These are phyloP conservation scores for Ictalurus furcatus DNA, from an alignment of 2,113 vertebrate genomes.

Conservation along the genomic window DNA sequence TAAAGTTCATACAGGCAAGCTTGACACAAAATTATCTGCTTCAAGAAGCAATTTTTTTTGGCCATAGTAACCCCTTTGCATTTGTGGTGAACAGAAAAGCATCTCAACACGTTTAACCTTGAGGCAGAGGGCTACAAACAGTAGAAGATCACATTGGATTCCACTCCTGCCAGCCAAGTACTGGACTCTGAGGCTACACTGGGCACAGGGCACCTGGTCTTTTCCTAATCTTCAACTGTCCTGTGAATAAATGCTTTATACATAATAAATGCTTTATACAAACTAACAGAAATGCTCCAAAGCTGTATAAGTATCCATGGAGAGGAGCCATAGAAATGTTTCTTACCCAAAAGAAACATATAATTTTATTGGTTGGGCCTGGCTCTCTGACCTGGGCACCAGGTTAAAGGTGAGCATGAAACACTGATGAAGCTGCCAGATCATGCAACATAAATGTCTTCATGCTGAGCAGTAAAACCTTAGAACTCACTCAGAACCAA, in stretches of 20 bases:
- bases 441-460: conserved; percentile 42
- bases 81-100: background rate
- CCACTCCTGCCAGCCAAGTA: background rate
- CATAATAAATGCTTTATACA: background rate
- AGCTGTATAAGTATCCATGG: background rate
- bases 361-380: background rate
- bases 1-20: background rate
- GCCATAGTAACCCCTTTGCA: background rate
- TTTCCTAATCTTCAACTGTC: background rate
- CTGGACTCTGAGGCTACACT: background rate
- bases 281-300: background rate
- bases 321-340: background rate
- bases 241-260: background rate
- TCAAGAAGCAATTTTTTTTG: background rate
- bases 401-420: conserved; percentile 19
- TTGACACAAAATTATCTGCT: background rate
- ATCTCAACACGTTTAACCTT: background rate
- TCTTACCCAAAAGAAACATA: background rate
- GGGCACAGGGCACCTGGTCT: background rate
- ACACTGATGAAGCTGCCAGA: background rate
- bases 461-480: conserved; percentile 32
- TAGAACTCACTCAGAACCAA: conserved; percentile 17
- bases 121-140: background rate
- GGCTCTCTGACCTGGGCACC: background rate
- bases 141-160: background rate